Percentiles rank a stretch among this genome's conserved stretches.
Conservation (phyloP, 2,888 invertebrate species). For the Acanthacorydalis orientalis region DNA sequence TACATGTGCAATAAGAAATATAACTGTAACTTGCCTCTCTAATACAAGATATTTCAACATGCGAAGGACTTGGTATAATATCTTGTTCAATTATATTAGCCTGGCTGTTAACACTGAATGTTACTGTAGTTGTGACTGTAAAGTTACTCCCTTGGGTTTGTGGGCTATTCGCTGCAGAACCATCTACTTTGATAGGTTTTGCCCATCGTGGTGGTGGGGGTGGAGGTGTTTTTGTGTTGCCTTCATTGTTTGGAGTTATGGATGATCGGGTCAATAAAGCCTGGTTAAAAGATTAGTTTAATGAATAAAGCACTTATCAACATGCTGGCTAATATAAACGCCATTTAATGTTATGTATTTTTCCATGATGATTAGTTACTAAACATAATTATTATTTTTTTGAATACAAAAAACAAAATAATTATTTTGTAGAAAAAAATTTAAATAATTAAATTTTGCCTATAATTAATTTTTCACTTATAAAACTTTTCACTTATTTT, state of each 20-base stretch:
- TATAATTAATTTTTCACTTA: no score
- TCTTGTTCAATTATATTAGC: slow-evolving; percentile 15
- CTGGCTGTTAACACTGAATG: slow-evolving; percentile 57
- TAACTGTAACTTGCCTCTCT: slow-evolving; percentile 4
- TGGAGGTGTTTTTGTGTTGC: slow-evolving; percentile 43
- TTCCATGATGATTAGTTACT: no score
- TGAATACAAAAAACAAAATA: no score
- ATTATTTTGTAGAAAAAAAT: no score
- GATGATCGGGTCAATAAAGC: slow-evolving; percentile 1
- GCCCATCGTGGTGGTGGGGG: slow-evolving; percentile 77
- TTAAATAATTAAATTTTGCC: no score
- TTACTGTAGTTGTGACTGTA: slow-evolving; percentile 73
- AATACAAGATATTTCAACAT: slow-evolving; percentile 6
- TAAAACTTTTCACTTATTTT: no score
- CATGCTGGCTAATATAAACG: no score
- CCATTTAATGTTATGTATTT: no score
- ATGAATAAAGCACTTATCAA: no score
- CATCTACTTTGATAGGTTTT: slow-evolving; percentile 41
- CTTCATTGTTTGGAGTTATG: slow-evolving; percentile 6
- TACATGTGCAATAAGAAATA: neutral
- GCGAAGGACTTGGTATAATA: slow-evolving; percentile 8
- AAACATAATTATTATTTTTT: no score
- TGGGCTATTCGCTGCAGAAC: slow-evolving; percentile 20
- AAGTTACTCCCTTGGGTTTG: slow-evolving; percentile 53
- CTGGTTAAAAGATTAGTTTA: neutral